Evolutionary conservation across 1,140 invertebrate genomes (phyloP), one percentile per base, ranked within the genome.

Genomic region (Zaprionus taronus): DNA sequence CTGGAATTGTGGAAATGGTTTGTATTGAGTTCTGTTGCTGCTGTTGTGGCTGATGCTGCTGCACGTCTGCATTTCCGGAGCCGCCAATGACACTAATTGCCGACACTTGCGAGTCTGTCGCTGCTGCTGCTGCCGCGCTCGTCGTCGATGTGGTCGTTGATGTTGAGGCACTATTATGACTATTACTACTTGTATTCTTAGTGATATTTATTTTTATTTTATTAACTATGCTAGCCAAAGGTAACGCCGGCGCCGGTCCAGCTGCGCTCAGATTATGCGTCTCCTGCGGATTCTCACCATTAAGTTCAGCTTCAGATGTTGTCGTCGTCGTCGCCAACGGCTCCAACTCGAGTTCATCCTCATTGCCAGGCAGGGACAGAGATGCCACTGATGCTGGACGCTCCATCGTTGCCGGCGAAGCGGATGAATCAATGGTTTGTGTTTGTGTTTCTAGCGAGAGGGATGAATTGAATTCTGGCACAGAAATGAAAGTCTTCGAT

Each of bases 121-220:
- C 44, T 58, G 31, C 31, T 34, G 31, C 31, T 31, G 31, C 31
- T 34, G 73, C 55, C 17, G 61, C 56, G 26, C 70, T 24, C 31
- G 64, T 24, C 38, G 49, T 38, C 38, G 77, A 24, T 36, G 64
- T 20, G 31, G 49, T 38, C 38, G 77, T 20, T 36, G 65, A 22
- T 51, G 56, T 81, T 78, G 89, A 82, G 80, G 85, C 84, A 84
- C 81, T 91, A 89, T 86, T 92, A 89, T 84, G 83, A 91, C 81
- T 92, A 91, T 91, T 92, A 91, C 82, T 81, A 93, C 93, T 73
- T 93, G 95, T 86, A 17, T 95, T 94, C 92, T 96, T 96, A 71
- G 95, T 95, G 75, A 97, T 97, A 93, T 97, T 97, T 89, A 97
- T 97, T 83, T 96, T 96, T 71, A 97, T 97, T 83, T 95, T 95